Conservation (phyloP, 2,113 vertebrate genomes). For the Tonatia bakeri region DNA sequence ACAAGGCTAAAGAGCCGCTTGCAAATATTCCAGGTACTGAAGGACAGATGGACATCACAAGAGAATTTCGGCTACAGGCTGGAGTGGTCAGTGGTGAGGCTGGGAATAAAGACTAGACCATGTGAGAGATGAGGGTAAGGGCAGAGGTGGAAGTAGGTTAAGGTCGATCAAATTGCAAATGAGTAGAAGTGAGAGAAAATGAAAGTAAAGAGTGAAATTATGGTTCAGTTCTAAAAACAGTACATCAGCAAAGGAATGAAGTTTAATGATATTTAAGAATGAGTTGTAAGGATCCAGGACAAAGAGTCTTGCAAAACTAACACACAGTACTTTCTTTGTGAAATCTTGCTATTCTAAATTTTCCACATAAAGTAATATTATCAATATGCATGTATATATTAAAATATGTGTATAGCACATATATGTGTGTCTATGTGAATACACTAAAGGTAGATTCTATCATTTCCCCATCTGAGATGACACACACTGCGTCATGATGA, state of each 20-base stretch:
- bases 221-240: neutral
- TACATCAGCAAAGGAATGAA: neutral
- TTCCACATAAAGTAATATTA: neutral
- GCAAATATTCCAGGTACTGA: neutral
- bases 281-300: neutral
- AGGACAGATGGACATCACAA: neutral
- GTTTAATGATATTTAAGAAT: neutral
- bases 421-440: neutral
- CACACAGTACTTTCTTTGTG: neutral
- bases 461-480: neutral
- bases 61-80: neutral
- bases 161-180: neutral
- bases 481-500: neutral
- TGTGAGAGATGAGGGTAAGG: neutral
- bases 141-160: too few species aligned
- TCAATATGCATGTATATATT: neutral
- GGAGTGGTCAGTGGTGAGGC: rapidly evolving
- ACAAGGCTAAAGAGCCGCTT: neutral
- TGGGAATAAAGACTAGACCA: neutral
- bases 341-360: neutral
- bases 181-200: neutral
- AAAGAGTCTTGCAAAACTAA: neutral
- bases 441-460: neutral
- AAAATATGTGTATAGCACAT: neutral
- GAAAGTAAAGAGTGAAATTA: neutral